These are phyloP conservation scores for Mus caroli DNA, from an alignment of 2,797 vertebrate genomes.

Conservation along the genomic window DNA sequence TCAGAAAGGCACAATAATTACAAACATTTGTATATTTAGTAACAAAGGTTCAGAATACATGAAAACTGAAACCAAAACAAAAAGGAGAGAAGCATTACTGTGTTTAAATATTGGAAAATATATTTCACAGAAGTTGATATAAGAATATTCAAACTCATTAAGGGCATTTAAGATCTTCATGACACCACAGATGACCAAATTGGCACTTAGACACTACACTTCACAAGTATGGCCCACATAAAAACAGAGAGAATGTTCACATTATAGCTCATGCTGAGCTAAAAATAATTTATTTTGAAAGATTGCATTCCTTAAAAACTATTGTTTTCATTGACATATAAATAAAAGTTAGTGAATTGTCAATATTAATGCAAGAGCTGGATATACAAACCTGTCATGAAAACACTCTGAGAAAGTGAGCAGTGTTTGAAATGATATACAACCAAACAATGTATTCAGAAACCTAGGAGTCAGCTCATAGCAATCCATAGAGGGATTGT, in stretches of 20 bases:
- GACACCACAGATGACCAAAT: background rate
- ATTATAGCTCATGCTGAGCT: background rate
- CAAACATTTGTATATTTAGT: background rate
- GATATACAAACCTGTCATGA: background rate
- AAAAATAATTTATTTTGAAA: background rate
- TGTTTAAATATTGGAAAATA: background rate
- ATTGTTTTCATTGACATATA: background rate
- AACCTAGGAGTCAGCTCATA: background rate
- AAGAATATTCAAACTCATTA: background rate
- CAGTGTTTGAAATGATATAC: constrained; percentile 41
- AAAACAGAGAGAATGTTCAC: background rate
- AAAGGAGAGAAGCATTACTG: background rate
- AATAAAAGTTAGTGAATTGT: constrained; percentile 15
- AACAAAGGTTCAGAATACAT: constrained; percentile 10
- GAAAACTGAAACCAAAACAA: background rate
- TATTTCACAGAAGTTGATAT: background rate
- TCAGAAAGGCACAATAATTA: background rate
- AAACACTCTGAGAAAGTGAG: constrained; percentile 11
- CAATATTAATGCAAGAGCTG: background rate
- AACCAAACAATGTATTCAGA: constrained; percentile 3
- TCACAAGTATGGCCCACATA: background rate
- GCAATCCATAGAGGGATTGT: background rate
- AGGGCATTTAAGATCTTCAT: background rate
- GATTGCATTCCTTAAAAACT: background rate
- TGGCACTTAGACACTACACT: background rate